Evolutionary conservation across 2,888 invertebrate genomes (phyloP), one percentile per base, ranked within the genome.

Genomic region (Melanostoma scalare): DNA sequence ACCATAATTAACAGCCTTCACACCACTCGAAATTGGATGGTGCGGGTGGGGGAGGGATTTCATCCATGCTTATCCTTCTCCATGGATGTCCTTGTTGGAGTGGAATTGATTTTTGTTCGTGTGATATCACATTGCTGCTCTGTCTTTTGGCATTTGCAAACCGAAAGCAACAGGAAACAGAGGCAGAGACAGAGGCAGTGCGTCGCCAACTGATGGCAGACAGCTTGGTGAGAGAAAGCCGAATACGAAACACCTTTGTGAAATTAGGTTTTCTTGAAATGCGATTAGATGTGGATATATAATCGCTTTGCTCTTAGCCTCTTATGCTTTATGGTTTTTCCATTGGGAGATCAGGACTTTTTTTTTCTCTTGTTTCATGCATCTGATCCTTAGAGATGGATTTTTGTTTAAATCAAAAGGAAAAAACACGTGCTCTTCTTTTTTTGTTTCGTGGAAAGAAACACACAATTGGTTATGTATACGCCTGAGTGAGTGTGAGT

Each of bases 221-320:
- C 20, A 20, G 20, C 20, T 38, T 63, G 35, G 35, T 9, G 20
- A 38, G 50, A 30, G 50, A 63, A 50, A 46, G 6, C 33, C 36
- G 50, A 50, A 50, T 50, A 38, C 31, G 63, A 38, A 50, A 63
- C 63, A 63, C 63, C 63, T 50, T 63, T 63, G 63, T 4, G 6
- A 40, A 63, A 63, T 63, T 63, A 38, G 31, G 38, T 50, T 63
- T 50, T 63, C 63, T 30, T 67, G 20, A 67, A 81, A 81, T 76
- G 67, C 53, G 72, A 81, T 81, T 81, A 81, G 60, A 50, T 42
- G 46, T 60, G 80, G 80, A 81, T 20, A 20, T 20, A 20, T 81
- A 81, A 81, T 76, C 81, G 55, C 48, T 61, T 81, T 56, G 20
- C 44, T 67, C 53, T 76, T 67, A 67, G 60, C 60, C 65, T 58